phyloP scores from a whole-genome alignment of 2,888 invertebrate species.

The Epicampocera succincta region DNA sequence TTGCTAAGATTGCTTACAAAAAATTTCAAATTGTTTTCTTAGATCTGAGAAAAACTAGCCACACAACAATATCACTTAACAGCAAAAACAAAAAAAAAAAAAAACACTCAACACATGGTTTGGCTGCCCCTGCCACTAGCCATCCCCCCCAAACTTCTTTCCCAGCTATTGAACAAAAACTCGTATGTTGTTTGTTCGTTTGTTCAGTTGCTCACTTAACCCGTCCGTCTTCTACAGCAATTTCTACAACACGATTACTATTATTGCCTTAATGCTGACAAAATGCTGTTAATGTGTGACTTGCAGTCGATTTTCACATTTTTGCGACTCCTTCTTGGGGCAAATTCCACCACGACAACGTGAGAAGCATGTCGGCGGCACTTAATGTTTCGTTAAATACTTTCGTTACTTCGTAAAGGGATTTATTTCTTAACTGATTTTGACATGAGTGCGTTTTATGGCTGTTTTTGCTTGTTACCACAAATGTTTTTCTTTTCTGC shows the following conservation, averaged over 20 bases:
- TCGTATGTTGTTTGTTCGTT: neutral
- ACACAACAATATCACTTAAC: no score
- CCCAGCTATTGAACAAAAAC: no score
- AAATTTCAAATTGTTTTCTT: no score
- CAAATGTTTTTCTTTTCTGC: neutral
- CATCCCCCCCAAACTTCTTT: no score
- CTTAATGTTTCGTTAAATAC: constrained; percentile 21
- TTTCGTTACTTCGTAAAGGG: constrained; percentile 8
- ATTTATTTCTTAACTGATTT: constrained; percentile 43
- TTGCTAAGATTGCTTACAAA: no score
- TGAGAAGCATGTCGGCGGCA: constrained; percentile 25
- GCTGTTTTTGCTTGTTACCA: constrained; percentile 14
- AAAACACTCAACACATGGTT: no score
- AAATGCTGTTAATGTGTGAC: constrained; percentile 44
- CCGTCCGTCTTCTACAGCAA: neutral
- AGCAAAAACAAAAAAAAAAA: no score
- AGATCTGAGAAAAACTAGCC: no score
- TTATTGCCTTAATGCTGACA: constrained; percentile 53
- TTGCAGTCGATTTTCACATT: constrained; percentile 35
- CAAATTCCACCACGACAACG: constrained; percentile 2
- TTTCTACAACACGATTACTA: constrained; percentile 12
- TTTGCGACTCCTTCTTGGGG: neutral
- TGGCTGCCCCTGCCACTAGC: no score
- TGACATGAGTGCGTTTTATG: constrained; percentile 40
- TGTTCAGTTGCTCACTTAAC: constrained; percentile 1